A percentile compares a stretch with the other conserved stretches of the same genome.
phyloP scores from a whole-genome alignment of 2,888 invertebrate species.

The Drosophila aldrichi region DNA sequence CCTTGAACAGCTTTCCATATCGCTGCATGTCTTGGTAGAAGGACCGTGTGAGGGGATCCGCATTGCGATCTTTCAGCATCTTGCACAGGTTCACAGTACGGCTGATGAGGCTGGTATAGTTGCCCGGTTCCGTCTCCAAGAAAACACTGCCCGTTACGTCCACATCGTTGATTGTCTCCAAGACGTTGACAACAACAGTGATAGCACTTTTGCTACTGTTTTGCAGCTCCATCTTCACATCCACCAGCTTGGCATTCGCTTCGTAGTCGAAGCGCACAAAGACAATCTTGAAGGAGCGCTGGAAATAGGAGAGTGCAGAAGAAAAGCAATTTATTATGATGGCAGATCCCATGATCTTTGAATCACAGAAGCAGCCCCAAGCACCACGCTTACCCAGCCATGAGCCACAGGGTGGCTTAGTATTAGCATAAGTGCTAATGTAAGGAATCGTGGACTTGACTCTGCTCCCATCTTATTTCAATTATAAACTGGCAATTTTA shows the following conservation, averaged over 20 bases:
- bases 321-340: too few species aligned
- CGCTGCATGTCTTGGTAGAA: slow-evolving; percentile 78
- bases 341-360: not conserved
- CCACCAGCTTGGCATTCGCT: slow-evolving; percentile 65
- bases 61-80: slow-evolving; percentile 69
- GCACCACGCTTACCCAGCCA: slow-evolving; percentile 74
- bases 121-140: slow-evolving; percentile 69
- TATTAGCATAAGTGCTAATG: slow-evolving; percentile 47
- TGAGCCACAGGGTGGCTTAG: slow-evolving; percentile 42
- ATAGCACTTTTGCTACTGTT: slow-evolving; percentile 68
- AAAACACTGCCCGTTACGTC: slow-evolving; percentile 55
- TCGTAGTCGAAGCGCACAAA: slow-evolving; percentile 67
- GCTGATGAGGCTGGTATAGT: slow-evolving; percentile 67
- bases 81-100: slow-evolving; percentile 75
- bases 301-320: not conserved
- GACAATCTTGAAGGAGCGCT: slow-evolving; percentile 82
- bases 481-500: slow-evolving; percentile 58
- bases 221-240: slow-evolving; percentile 67
- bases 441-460: slow-evolving; percentile 27
- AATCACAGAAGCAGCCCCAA: too few species aligned
- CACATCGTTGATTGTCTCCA: slow-evolving; percentile 72
- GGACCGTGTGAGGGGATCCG: slow-evolving; percentile 64
- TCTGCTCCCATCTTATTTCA: slow-evolving; percentile 56
- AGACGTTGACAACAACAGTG: slow-evolving; percentile 58
- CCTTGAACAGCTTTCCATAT: slow-evolving; percentile 74